These are phyloP conservation scores for Cryptotermes secundus DNA, from an alignment of 1,140 invertebrate genomes.

Conservation along the genomic window DNA sequence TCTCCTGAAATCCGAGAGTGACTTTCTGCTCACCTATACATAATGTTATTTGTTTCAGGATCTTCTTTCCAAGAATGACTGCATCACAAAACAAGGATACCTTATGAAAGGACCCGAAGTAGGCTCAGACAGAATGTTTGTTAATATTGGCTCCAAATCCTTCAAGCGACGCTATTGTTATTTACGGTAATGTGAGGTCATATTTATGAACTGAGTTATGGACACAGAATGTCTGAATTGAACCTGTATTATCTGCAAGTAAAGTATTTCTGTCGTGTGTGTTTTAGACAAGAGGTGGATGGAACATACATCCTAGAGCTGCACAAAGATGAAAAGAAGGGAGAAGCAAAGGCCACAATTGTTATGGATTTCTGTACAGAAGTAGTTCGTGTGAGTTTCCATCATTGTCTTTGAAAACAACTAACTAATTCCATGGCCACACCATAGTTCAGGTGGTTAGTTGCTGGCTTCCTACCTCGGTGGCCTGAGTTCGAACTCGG, in stretches of 20 bases:
- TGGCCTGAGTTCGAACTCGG: too few species aligned
- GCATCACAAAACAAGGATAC: conserved; percentile 85
- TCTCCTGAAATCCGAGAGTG: too few species aligned
- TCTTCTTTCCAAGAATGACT: conserved; percentile 51
- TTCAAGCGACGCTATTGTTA: conserved; percentile 89
- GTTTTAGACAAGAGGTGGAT: conserved; percentile 76
- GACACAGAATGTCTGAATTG: too few species aligned
- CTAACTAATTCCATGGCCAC: too few species aligned
- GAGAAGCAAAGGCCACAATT: conserved; percentile 86
- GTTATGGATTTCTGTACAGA: conserved; percentile 91
- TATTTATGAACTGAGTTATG: neutral
- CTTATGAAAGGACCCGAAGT: conserved; percentile 88
- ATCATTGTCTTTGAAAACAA: too few species aligned
- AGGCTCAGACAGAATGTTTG: conserved; percentile 77
- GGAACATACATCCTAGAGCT: conserved; percentile 88
- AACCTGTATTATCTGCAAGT: too few species aligned
- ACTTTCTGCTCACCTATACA: too few species aligned
- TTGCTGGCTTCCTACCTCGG: too few species aligned
- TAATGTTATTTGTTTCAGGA: conserved; percentile 46
- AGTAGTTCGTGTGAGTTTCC: conserved; percentile 68
- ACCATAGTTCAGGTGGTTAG: too few species aligned
- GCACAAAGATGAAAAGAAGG: conserved; percentile 90
- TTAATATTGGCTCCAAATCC: conserved; percentile 82
- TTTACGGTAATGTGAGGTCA: conserved; percentile 48
- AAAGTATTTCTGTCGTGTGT: conserved; percentile 27